phyloP scores from a whole-genome alignment of 2,888 invertebrate species.

The Chloroclysta siterata region DNA sequence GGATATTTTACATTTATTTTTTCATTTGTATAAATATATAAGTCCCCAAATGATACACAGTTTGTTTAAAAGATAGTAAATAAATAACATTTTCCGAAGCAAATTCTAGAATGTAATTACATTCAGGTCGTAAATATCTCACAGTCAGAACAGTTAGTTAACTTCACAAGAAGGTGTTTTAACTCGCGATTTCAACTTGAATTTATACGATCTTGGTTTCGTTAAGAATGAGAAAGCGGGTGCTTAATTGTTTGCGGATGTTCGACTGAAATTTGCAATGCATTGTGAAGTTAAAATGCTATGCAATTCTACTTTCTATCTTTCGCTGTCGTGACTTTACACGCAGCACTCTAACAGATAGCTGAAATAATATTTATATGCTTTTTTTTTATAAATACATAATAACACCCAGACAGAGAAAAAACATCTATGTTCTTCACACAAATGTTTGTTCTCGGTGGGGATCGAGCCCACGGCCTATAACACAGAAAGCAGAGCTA shows the following conservation, averaged over 20 bases:
- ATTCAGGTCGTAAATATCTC: slow-evolving; percentile 62
- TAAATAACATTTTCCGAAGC: slow-evolving; percentile 32
- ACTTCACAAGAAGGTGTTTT: slow-evolving; percentile 47
- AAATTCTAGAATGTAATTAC: slow-evolving; percentile 64
- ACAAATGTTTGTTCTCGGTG: too few relatives aligned
- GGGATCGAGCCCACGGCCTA: too few relatives aligned
- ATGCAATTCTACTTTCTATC: too few relatives aligned
- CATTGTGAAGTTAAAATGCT: neutral
- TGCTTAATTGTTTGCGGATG: slow-evolving; percentile 36
- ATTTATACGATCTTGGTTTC: slow-evolving; percentile 45
- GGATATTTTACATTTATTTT: too few relatives aligned
- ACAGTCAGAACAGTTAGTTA: slow-evolving; percentile 47
- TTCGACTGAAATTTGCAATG: slow-evolving; percentile 5
- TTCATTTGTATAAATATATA: too few relatives aligned
- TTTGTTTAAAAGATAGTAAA: neutral
- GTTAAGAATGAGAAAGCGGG: slow-evolving; percentile 36
- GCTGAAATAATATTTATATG: too few relatives aligned
- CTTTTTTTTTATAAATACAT: too few relatives aligned
- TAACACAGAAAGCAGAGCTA: too few relatives aligned
- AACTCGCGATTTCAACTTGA: slow-evolving; percentile 45
- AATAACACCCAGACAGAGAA: too few relatives aligned
- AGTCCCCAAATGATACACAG: neutral
- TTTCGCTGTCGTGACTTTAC: too few relatives aligned
- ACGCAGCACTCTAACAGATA: too few relatives aligned
- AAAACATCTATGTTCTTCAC: too few relatives aligned